Conservation (phyloP, 2,888 invertebrate genomes). For the Polylopha cassiicola region DNA sequence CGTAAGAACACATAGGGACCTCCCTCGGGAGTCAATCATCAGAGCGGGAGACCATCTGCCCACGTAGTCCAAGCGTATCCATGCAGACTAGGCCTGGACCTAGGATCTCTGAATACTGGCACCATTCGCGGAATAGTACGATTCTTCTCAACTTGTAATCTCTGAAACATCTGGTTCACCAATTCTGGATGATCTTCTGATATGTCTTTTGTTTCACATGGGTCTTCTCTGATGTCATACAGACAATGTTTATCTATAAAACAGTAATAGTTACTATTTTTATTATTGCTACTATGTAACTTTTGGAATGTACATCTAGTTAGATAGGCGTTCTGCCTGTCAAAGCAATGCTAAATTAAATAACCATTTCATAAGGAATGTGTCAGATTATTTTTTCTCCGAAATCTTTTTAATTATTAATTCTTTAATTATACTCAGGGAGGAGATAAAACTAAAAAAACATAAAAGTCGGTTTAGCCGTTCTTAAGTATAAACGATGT, state of each 20-base stretch:
- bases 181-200: slow-evolving; percentile 8
- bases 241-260: slow-evolving; percentile 11
- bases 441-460: no score
- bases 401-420: no score
- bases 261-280: no score
- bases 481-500: no score
- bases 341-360: no score
- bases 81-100: slow-evolving; percentile 6
- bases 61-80: slow-evolving; percentile 15
- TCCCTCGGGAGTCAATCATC: slow-evolving; percentile 5
- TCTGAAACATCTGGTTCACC: not conserved
- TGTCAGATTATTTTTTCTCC: no score
- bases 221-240: slow-evolving; percentile 13
- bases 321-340: no score
- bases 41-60: slow-evolving; percentile 9
- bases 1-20: slow-evolving; percentile 8
- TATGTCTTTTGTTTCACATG: slow-evolving; percentile 18
- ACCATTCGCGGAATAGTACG: slow-evolving; percentile 3
- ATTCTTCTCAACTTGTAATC: slow-evolving; percentile 7
- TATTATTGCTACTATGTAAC: no score
- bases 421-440: no score
- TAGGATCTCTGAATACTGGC: slow-evolving; percentile 6
- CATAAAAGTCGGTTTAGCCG: no score
- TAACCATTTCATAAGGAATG: no score
- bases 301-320: no score